Percentiles rank a stretch among this genome's conserved stretches.
Conservation (phyloP, 1,140 invertebrate genomes). For the Oedothorax gibbosus region DNA sequence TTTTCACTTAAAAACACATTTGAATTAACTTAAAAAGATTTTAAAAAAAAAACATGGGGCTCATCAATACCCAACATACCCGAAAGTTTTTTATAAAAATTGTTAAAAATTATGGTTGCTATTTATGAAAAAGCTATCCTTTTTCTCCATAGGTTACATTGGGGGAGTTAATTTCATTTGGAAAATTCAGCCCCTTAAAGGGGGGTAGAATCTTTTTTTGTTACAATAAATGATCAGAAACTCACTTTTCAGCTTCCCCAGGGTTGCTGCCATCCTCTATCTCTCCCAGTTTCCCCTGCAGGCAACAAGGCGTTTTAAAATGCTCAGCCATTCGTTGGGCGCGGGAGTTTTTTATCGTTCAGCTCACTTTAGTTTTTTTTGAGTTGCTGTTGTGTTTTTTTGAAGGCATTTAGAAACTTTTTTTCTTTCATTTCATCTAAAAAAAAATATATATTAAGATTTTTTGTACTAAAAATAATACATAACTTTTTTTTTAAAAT, state of each 20-base stretch:
- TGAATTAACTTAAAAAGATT: no score
- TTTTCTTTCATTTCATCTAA: conserved; percentile 79
- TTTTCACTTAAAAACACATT: no score
- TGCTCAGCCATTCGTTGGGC: conserved; percentile 83
- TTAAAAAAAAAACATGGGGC: no score
- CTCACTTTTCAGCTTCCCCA: conserved; percentile 59
- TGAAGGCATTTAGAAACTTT: conserved; percentile 78
- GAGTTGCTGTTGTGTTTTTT: conserved; percentile 81
- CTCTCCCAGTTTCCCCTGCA: conserved; percentile 48
- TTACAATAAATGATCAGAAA: not conserved
- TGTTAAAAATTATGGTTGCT: no score
- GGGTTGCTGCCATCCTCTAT: conserved; percentile 34
- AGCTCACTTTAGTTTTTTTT: conserved; percentile 85
- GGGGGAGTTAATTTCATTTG: no score
- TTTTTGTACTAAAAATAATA: not conserved
- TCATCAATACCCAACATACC: no score
- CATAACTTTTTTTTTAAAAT: not conserved
- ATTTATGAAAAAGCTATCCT: no score
- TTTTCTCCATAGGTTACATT: no score
- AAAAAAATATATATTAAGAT: not conserved
- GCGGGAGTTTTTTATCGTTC: conserved; percentile 77
- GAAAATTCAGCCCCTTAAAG: no score
- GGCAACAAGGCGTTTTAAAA: conserved; percentile 70
- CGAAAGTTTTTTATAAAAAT: no score
- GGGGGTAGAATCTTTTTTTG: not conserved